These are phyloP conservation scores for Microdon myrmicae DNA, from an alignment of 2,888 invertebrate genomes.

Conservation along the genomic window DNA sequence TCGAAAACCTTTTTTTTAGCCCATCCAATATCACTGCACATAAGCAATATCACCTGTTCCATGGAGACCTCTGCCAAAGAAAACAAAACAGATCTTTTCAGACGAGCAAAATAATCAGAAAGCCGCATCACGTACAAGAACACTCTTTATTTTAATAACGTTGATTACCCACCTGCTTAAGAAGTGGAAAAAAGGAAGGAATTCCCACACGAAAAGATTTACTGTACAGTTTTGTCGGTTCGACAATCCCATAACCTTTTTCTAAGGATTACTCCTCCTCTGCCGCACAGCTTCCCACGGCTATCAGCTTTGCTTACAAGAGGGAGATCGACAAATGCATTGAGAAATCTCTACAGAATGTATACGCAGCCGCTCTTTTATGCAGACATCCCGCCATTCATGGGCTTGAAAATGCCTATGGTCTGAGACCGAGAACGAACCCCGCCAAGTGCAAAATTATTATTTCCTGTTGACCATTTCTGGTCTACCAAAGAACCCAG, in stretches of 20 bases:
- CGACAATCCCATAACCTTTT: conserved; percentile 26
- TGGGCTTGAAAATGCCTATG: too few relatives aligned
- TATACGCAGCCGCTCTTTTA: too few relatives aligned
- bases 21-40: too few relatives aligned
- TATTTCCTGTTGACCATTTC: conserved; percentile 51
- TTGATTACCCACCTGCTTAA: conserved; percentile 49
- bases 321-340: conserved; percentile 24
- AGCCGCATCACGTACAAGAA: too few relatives aligned
- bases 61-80: too few relatives aligned
- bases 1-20: too few relatives aligned
- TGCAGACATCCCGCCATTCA: too few relatives aligned
- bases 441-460: conserved; percentile 48
- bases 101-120: conserved; percentile 1
- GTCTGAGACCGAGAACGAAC: conserved; percentile 5
- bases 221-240: conserved; percentile 15
- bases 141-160: conserved; percentile 34
- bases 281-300: conserved; percentile 32
- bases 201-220: conserved; percentile 34
- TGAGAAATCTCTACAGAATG: conserved; percentile 21
- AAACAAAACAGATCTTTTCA: conserved; percentile 3
- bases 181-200: conserved; percentile 18
- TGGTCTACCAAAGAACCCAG: conserved; percentile 23
- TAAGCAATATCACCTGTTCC: too few relatives aligned
- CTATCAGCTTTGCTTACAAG: conserved; percentile 6
- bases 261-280: background rate